Evolutionary conservation across 2,888 invertebrate genomes (phyloP).

Genomic region (Spodoptera picta): DNA sequence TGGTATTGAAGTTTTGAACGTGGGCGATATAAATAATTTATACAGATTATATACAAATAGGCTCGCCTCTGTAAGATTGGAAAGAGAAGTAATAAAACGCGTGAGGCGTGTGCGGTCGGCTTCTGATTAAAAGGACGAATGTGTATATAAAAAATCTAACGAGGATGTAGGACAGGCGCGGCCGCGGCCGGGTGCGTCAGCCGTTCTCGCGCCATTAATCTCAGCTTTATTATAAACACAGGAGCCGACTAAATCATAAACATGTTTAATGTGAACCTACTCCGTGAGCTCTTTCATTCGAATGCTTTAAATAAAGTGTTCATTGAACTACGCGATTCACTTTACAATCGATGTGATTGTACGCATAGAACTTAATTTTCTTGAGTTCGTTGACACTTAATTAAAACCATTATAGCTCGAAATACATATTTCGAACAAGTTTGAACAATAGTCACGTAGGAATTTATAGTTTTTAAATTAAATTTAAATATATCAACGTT

Average conservation of each 20-base stretch:
- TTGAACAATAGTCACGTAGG: too few species aligned
- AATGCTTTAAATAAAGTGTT: constrained; percentile 67
- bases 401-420: constrained; percentile 3
- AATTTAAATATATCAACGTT: background rate
- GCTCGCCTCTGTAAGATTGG: constrained; percentile 66
- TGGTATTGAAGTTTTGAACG: constrained; percentile 35
- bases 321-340: constrained; percentile 56
- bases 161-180: constrained; percentile 72
- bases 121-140: constrained; percentile 77
- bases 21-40: constrained; percentile 58
- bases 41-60: constrained; percentile 63
- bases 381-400: constrained; percentile 19
- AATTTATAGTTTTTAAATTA: background rate
- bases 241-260: constrained; percentile 82
- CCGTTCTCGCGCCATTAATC: constrained; percentile 78
- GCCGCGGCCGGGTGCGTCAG: constrained; percentile 61
- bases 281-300: constrained; percentile 64
- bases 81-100: constrained; percentile 77
- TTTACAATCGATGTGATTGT: constrained; percentile 23
- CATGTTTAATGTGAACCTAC: constrained; percentile 71
- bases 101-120: constrained; percentile 73
- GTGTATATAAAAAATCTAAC: constrained; percentile 75
- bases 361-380: constrained; percentile 20
- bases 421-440: too few species aligned
- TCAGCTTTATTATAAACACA: constrained; percentile 84